Base-by-base conservation (phyloP, 1,140 invertebrate genomes). In the Neotoxoptera formosana region DNA sequence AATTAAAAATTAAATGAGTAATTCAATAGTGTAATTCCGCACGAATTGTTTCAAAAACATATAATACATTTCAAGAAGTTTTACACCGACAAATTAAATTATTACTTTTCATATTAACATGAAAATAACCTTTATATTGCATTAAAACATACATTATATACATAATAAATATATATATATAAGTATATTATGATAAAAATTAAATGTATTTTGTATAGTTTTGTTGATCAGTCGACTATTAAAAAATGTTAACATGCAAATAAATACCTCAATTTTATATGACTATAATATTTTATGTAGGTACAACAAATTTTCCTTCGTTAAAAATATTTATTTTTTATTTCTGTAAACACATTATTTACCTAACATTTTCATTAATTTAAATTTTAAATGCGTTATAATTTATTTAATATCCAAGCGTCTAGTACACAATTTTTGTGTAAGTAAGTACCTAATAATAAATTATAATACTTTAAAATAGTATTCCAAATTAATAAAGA, bases 41-140 rank as follows among this genome's bases (percentile, higher is more conserved):
- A n/a, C 14, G 60, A 76, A 20, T 76, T 76, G n/a, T n/a, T 76
- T 76, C n/a, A 76, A 76, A n/a, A 76, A 76, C 60, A n/a, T 76
- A n/a, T 67, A n/a, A 67, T 67, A n/a, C 6, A 67, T n/a, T 76
- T 76, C 14, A 14, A 76, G 30, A 76, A 76, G 14, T 76, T 67
- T 67, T 67, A 67, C n/a, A n/a, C 60, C 60, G 14, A 76, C 60
- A 76, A 76, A 76, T 76, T 76, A 76, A 76, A 76, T 76, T 76
- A 76, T 76, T 76, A n/a, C 60, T 76, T 76, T 76, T 76, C 51
- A 17, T 20, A n/a, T n/a, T n/a, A 76, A 17, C n/a, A 76, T 76
- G 30, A n/a, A 76, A 34, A 76, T n/a, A n/a, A 76, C 30, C n/a
- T 76, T 76, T 34, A 76, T 14, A 67, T n/a, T 67, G 4, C 60